A percentile compares a stretch with the other conserved stretches of the same genome.
phyloP scores from a whole-genome alignment of 2,113 vertebrate species.

The Serinus canaria region DNA sequence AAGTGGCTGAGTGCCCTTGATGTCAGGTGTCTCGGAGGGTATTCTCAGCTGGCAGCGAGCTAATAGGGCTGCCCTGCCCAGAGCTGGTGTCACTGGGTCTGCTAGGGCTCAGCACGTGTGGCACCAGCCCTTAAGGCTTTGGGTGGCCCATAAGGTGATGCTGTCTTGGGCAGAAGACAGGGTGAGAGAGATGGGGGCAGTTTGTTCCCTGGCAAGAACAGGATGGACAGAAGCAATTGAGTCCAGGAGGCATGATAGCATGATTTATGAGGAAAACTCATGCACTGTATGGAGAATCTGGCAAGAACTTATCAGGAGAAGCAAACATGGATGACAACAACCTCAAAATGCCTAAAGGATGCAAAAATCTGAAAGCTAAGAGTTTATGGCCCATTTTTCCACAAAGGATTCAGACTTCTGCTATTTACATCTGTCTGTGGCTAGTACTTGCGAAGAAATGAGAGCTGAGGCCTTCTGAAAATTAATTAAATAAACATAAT shows the following conservation, averaged over 20 bases:
- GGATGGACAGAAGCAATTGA: background rate
- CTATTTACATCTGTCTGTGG: background rate
- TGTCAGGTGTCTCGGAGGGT: background rate
- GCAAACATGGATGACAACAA: background rate
- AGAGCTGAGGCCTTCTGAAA: background rate
- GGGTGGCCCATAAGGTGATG: background rate
- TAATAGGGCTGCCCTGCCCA: background rate
- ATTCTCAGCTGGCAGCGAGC: accelerated
- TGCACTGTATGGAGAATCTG: background rate
- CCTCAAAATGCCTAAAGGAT: background rate
- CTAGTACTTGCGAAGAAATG: background rate
- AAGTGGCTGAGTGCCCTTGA: accelerated
- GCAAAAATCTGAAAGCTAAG: background rate
- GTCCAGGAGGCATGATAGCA: background rate
- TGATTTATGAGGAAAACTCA: background rate
- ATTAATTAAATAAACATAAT: background rate
- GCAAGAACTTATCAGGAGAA: background rate
- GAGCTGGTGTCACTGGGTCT: accelerated
- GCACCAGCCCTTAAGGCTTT: background rate
- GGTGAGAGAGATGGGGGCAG: background rate
- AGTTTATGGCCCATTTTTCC: background rate
- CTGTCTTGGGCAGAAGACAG: background rate
- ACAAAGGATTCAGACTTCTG: background rate
- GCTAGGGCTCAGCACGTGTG: accelerated
- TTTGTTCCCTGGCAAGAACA: background rate